Evolutionary conservation across 2,888 invertebrate genomes (phyloP), one percentile per base, ranked within the genome.

Genomic region (Platycheirus rosarum): DNA sequence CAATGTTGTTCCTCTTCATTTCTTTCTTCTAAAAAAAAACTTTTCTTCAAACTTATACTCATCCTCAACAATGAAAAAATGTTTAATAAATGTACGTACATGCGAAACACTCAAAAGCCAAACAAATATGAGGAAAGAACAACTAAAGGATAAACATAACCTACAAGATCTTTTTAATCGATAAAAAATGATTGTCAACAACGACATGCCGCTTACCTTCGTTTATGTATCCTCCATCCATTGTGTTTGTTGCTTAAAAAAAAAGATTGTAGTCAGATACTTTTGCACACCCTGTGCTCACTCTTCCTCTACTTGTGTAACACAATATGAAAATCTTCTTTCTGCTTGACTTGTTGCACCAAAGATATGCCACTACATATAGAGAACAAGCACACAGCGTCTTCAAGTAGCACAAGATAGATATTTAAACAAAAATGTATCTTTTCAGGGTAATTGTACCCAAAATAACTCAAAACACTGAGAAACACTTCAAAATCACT

Each of bases 181-280:
- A 75, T 70, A 66, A 60, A 32, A 60, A 51, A 29, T 11, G 26
- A 14, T 62, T 71, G 70, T 75, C 75, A 80, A 80, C 37, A 42
- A 62, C 60, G 65, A 63, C 32, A 40, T 20, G 20, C 13, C 0
- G 37, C 89, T 89, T 87, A 90, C 90, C 90, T 90, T 90, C 90
- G 85, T 90, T 90, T 85, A 90, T 89, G 85, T 90, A 90, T 86
- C 90, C 90, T 85, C 90, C 89, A 84, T 90, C 90, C 90, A 90
- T 89, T 86, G 88, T 90, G 86, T 57, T 23, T 68, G 48, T 0
- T 90, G 86, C 57, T 29, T 70, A 44, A 32, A 53, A 29, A 53
- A 29, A 44, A 42, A 32, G n/a, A 40, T 20, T 55, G 20, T 40
- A 49, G 13, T 37, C 26, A 46, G 7, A 53, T 20, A 35, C 13